Conservation (phyloP, 1,140 invertebrate genomes). For the Gonioctena quinquepunctata region DNA sequence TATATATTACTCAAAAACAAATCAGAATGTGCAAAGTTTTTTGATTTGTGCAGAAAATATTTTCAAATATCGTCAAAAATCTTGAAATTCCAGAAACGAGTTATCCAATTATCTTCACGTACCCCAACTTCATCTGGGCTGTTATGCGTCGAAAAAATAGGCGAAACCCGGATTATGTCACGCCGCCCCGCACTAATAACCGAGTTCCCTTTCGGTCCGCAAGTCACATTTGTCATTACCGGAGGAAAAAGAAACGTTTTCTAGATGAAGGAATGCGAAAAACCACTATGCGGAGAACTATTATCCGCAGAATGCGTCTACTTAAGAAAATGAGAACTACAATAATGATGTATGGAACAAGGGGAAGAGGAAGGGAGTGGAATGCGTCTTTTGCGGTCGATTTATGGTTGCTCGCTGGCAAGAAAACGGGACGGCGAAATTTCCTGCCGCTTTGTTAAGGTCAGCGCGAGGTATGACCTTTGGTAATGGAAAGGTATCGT, state of each 20-base stretch:
- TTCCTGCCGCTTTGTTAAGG: neutral
- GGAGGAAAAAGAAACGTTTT: neutral
- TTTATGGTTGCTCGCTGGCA: neutral
- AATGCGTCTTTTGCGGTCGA: neutral
- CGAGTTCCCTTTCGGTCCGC: neutral
- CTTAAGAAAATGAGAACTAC: neutral
- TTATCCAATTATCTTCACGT: too few relatives aligned
- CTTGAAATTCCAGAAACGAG: too few relatives aligned
- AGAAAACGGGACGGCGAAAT: neutral
- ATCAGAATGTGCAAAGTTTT: too few relatives aligned
- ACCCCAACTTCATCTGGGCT: too few relatives aligned
- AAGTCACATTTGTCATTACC: neutral
- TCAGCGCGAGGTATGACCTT: neutral
- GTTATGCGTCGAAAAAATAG: too few relatives aligned
- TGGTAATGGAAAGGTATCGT: neutral
- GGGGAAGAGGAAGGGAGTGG: neutral
- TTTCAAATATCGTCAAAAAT: too few relatives aligned
- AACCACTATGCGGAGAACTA: neutral
- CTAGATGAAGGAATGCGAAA: neutral
- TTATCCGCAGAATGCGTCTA: neutral
- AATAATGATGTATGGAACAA: neutral
- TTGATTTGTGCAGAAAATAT: too few relatives aligned
- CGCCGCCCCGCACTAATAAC: too few relatives aligned
- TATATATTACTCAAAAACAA: too few relatives aligned
- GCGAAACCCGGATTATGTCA: too few relatives aligned